Evolutionary conservation across 1,140 invertebrate species (phyloP).

Genomic region (Brachionus asplanchnoidis): DNA sequence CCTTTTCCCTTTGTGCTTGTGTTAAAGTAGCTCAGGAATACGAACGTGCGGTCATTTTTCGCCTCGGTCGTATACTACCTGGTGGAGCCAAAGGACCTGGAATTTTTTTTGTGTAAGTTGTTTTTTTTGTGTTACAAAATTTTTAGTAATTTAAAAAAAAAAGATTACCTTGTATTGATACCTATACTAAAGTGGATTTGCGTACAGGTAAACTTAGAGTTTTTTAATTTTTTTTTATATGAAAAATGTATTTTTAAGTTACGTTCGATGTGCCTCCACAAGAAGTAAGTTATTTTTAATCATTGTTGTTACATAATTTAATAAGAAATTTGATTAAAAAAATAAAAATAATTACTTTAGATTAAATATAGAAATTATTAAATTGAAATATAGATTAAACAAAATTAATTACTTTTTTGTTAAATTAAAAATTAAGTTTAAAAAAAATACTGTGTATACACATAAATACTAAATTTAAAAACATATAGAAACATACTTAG

Average conservation of each 20-base stretch:
- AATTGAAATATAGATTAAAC: too few species aligned
- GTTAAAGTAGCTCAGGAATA: constrained; percentile 40
- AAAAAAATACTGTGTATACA: too few species aligned
- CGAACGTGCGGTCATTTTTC: constrained; percentile 43
- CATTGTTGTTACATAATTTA: neutral
- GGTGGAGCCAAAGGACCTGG: constrained; percentile 43
- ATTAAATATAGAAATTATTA: too few species aligned
- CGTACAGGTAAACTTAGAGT: constrained; percentile 66
- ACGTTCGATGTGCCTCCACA: constrained; percentile 37
- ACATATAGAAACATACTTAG: too few species aligned
- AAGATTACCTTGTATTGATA: constrained; percentile 58
- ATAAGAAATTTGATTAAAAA: neutral
- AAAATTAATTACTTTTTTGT: too few species aligned
- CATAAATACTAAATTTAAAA: too few species aligned
- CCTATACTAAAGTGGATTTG: constrained; percentile 77
- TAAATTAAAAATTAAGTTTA: too few species aligned
- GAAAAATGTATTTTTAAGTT: neutral
- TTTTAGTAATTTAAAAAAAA: neutral
- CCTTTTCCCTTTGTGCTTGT: constrained; percentile 40
- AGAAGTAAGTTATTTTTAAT: neutral
- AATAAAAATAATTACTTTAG: too few species aligned
- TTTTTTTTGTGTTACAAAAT: neutral
- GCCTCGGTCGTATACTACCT: constrained; percentile 15
- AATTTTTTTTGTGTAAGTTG: constrained; percentile 42
- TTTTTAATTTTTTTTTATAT: neutral